Evolutionary conservation across 92 coral and sea anemone genomes (phyloP).

Genomic region (Actinernus sp.): DNA sequence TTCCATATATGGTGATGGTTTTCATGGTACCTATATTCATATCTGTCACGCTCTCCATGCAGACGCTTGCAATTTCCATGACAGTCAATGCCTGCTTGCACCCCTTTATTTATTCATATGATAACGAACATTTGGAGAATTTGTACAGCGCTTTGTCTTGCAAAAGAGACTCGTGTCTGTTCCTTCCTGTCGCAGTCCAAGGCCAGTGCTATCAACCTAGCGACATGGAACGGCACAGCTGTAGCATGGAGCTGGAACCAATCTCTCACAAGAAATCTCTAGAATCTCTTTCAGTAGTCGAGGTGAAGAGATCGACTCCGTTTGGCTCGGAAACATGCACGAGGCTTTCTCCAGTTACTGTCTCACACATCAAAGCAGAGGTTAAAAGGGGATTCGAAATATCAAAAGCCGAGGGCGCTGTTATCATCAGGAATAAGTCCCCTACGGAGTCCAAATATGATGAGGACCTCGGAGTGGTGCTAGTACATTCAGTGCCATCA

Average conservation of each 20-base stretch:
- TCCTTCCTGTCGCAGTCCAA: constrained; percentile 32
- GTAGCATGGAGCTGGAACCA: constrained; percentile 53
- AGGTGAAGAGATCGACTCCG: constrained; percentile 21
- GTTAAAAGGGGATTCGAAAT: constrained; percentile 61
- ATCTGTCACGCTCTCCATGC: constrained; percentile 75
- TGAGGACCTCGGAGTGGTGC: constrained; percentile 64
- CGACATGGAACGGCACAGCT: constrained; percentile 19
- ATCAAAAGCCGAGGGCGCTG: constrained; percentile 84
- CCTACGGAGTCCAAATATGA: constrained; percentile 67
- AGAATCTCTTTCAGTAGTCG: constrained; percentile 46
- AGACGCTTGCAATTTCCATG: constrained; percentile 74
- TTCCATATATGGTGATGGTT: constrained; percentile 72
- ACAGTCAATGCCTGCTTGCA: constrained; percentile 86
- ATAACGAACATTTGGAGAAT: constrained; percentile 80
- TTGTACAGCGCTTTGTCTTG: constrained; percentile 80
- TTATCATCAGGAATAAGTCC: constrained; percentile 74
- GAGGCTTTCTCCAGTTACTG: constrained; percentile 32
- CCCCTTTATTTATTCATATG: constrained; percentile 82
- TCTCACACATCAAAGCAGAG: constrained; percentile 16
- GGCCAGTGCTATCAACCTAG: constrained; percentile 22
- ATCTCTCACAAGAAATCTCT: constrained; percentile 47
- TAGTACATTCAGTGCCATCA: constrained; percentile 79
- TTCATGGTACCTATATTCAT: constrained; percentile 69
- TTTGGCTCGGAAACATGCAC: constrained; percentile 10
- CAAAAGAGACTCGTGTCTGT: constrained; percentile 48